These are phyloP conservation scores for Symphodus melops DNA, from an alignment of 2,113 vertebrate genomes.

Conservation along the genomic window DNA sequence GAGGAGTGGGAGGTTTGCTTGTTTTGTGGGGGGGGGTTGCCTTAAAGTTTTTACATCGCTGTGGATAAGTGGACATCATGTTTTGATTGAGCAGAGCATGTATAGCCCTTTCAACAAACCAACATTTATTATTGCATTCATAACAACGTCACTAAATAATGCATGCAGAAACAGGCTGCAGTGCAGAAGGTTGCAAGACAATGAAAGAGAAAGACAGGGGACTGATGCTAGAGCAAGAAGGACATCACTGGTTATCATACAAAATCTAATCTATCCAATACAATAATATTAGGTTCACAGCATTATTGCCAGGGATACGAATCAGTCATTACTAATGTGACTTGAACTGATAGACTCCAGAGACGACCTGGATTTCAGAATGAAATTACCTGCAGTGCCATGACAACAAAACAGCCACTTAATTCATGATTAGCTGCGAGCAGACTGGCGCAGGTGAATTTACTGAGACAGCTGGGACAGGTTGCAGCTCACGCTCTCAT, in stretches of 20 bases:
- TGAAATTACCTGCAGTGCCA: conserved; percentile 16
- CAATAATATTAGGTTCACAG: conserved; percentile 14
- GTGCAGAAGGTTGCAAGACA: conserved; percentile 28
- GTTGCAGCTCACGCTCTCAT: background rate
- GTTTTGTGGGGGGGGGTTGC: background rate
- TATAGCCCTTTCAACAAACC: conserved; percentile 28
- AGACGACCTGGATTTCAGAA: conserved; percentile 24
- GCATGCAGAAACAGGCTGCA: conserved; percentile 53
- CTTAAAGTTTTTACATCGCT: conserved; percentile 12
- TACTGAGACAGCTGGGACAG: conserved; percentile 4
- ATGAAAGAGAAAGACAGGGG: background rate
- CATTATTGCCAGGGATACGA: conserved; percentile 14
- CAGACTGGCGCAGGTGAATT: conserved; percentile 7
- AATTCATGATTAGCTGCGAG: conserved; percentile 9
- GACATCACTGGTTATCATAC: conserved; percentile 4
- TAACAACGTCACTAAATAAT: conserved; percentile 53
- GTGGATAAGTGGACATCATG: conserved; percentile 14
- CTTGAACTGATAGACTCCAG: conserved; percentile 20
- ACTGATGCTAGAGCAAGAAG: conserved; percentile 35
- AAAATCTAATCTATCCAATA: conserved; percentile 36
- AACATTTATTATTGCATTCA: conserved; percentile 49
- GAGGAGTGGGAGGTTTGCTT: background rate
- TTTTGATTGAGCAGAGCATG: conserved; percentile 36
- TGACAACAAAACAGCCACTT: conserved; percentile 18
- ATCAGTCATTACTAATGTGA: conserved; percentile 31